phyloP scores from a whole-genome alignment of 2,888 invertebrate species.

The Hipparchia sbordonii region DNA sequence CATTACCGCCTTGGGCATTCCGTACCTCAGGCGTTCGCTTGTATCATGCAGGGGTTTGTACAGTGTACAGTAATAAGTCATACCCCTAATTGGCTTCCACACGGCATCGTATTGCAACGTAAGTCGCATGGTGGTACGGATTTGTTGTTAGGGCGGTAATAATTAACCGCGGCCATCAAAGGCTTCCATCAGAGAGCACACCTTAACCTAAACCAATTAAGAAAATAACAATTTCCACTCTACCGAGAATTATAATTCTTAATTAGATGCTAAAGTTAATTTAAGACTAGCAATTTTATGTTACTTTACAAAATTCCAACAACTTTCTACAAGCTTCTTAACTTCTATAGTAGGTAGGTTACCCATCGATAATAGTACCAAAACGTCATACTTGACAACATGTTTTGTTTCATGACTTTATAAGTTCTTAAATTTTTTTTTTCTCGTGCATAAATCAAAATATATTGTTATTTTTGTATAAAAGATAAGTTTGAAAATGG shows the following conservation, averaged over 20 bases:
- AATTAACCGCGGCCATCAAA: background rate
- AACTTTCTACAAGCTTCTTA: no score
- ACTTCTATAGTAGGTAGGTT: no score
- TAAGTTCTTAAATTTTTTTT: no score
- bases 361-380: no score
- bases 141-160: slow-evolving; percentile 1
- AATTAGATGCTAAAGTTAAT: background rate
- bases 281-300: background rate
- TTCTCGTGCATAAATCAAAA: no score
- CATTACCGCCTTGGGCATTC: no score
- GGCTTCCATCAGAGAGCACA: background rate
- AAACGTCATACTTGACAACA: no score
- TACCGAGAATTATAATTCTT: background rate
- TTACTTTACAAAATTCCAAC: background rate
- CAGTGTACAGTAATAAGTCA: background rate
- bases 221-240: background rate
- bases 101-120: slow-evolving; percentile 14
- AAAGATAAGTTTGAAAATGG: no score
- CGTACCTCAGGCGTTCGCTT: no score
- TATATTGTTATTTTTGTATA: no score
- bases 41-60: no score
- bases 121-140: background rate
- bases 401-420: no score
- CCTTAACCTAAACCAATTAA: background rate
- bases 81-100: slow-evolving; percentile 20